Conservation (phyloP, 2,888 invertebrate genomes). For the Xiphydria camelus region DNA sequence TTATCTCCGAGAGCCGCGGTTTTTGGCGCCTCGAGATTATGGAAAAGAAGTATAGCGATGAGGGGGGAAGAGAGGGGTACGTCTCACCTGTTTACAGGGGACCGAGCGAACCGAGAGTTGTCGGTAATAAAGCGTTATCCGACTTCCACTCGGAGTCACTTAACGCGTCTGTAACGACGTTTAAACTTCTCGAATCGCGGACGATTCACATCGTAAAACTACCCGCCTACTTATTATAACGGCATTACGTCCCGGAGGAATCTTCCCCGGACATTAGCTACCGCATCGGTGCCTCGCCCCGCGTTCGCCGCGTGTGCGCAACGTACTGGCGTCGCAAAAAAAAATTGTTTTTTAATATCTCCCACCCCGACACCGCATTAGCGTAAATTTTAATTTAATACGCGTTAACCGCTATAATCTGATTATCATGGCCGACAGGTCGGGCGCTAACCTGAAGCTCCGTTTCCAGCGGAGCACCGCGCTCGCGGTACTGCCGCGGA, state of each 20-base stretch:
- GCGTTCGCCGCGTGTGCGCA: neutral
- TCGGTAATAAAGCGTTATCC: slow-evolving; percentile 45
- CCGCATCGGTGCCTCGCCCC: slow-evolving; percentile 25
- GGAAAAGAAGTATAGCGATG: too few relatives aligned
- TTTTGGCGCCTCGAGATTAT: too few relatives aligned
- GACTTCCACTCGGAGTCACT: slow-evolving; percentile 53
- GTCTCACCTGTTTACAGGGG: neutral
- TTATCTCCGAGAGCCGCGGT: too few relatives aligned
- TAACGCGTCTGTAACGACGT: slow-evolving; percentile 45
- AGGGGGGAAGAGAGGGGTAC: neutral
- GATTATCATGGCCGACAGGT: slow-evolving; percentile 31
- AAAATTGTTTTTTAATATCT: neutral
- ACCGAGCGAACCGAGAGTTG: neutral
- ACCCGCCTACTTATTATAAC: slow-evolving; percentile 46
- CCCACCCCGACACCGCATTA: neutral
- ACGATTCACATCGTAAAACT: slow-evolving; percentile 38
- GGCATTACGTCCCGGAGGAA: slow-evolving; percentile 34
- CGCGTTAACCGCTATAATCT: slow-evolving; percentile 35
- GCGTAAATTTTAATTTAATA: slow-evolving; percentile 41
- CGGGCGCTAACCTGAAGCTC: too few relatives aligned
- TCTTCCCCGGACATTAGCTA: slow-evolving; percentile 33
- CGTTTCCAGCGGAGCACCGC: too few relatives aligned
- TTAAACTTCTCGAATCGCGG: slow-evolving; percentile 34
- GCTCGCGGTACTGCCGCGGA: too few relatives aligned
- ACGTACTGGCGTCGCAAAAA: neutral